Conservation (phyloP, 1,140 invertebrate species). For the Musca domestica region DNA sequence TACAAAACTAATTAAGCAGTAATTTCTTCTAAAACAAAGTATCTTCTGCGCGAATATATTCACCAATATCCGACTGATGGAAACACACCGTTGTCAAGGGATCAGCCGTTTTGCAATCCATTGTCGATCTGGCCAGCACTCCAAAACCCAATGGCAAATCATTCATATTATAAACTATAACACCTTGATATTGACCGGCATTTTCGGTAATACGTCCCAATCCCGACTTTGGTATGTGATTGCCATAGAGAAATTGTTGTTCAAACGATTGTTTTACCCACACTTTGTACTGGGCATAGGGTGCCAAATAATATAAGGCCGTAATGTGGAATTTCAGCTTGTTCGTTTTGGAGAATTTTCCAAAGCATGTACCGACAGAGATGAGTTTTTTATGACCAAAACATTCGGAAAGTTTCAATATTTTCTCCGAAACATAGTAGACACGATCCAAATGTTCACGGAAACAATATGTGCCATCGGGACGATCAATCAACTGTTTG, state of each 20-base stretch:
- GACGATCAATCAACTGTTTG: slow-evolving; percentile 87
- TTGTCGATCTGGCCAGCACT: slow-evolving; percentile 86
- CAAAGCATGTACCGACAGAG: slow-evolving; percentile 93
- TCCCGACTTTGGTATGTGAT: slow-evolving; percentile 91
- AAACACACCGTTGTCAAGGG: slow-evolving; percentile 88
- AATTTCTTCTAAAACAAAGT: slow-evolving; percentile 60
- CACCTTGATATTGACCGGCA: slow-evolving; percentile 89
- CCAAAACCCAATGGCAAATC: slow-evolving; percentile 97
- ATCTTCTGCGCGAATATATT: slow-evolving; percentile 95
- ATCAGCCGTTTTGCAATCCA: slow-evolving; percentile 89
- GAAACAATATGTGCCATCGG: slow-evolving; percentile 97
- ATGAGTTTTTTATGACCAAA: slow-evolving; percentile 80
- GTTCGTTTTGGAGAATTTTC: slow-evolving; percentile 96
- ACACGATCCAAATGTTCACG: slow-evolving; percentile 89
- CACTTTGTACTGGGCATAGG: slow-evolving; percentile 96
- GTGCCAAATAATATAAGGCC: slow-evolving; percentile 93
- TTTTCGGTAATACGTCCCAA: slow-evolving; percentile 95
- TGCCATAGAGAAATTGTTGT: slow-evolving; percentile 97
- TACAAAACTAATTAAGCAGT: neutral
- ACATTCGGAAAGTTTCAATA: slow-evolving; percentile 72
- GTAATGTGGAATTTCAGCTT: slow-evolving; percentile 96
- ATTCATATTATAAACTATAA: slow-evolving; percentile 91
- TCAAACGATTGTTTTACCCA: slow-evolving; percentile 96
- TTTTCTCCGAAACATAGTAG: slow-evolving; percentile 87
- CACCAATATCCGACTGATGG: slow-evolving; percentile 97